Base-by-base conservation (phyloP, 1,140 invertebrate genomes). In the Dinoponera quadriceps region DNA sequence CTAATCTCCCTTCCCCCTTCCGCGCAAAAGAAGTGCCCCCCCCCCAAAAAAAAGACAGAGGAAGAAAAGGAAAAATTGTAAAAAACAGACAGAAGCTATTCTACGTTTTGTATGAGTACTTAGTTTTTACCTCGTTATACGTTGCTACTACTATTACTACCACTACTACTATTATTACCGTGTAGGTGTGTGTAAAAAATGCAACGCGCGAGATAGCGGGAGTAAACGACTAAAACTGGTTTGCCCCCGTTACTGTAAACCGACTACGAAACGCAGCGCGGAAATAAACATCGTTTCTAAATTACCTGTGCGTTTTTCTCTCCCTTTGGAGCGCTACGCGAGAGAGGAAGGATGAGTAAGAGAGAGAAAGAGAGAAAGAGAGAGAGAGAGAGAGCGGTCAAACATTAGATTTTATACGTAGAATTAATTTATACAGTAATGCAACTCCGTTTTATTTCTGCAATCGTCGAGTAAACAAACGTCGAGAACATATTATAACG, bases 201-300 rank as follows among this genome's bases (percentile, higher is more conserved):
- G 51, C 33, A 49, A 71, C 48, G 25, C 54, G 74, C 72, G 68
- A 84, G 68, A 73, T 80, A 72, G 60, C 71, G 20, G 77, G 82
- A 27, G 13, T 59, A 62, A 82, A 73, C 77, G 27, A 83, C 38
- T 60, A 54, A 55, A 82, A 81, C 44, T 84, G 51, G 75, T 85
- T 84, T 72, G 59, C 48, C 57, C 60, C 65, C 29, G 72, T 84
- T 49, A 48, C 69, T 82, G 75, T 88, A 68, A 77, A 86, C 54
- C 33, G 71, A 82, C 63, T 68, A 44, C 75, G 27, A 55, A 78
- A 78, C 48, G 55, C 73, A 82, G 51, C 57, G 60, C 29, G 77
- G 44, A 85, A 88, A 88, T 88, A 88, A 88, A 88, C 54, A 55
- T 82, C 51, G 77, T 88, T 88, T 88, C 75, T 75, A 88, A 88